Evolutionary conservation across 2,888 invertebrate species (phyloP).

Genomic region (Orchesella flavescens): DNA sequence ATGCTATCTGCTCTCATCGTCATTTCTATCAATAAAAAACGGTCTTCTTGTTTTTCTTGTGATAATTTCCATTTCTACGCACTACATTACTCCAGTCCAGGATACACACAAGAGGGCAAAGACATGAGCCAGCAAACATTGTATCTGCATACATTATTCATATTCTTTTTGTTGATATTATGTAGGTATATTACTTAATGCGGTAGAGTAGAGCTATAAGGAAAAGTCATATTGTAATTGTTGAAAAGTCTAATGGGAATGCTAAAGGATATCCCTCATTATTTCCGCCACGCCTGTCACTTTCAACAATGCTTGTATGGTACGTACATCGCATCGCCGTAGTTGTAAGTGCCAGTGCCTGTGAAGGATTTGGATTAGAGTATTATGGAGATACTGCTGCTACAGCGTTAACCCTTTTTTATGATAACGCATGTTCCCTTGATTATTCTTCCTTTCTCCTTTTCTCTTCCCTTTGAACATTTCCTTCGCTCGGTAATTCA

Average conservation of each 20-base stretch:
- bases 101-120: not conserved
- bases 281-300: conserved; percentile 70
- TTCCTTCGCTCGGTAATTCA: conserved; percentile 1
- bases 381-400: not conserved
- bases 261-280: conserved; percentile 69
- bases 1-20: not conserved
- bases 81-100: not conserved
- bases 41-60: not conserved
- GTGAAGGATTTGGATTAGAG: not conserved
- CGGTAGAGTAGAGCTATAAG: not conserved
- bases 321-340: too few relatives aligned
- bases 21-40: conserved; percentile 19
- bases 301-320: conserved; percentile 43
- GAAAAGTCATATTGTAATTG: conserved; percentile 38
- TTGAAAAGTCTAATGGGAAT: conserved; percentile 53
- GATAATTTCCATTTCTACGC: not conserved
- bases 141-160: not conserved
- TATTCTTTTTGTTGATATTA: not conserved
- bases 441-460: conserved; percentile 33
- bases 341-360: too few relatives aligned
- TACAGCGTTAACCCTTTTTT: conserved; percentile 30
- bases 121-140: not conserved
- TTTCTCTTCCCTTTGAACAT: conserved; percentile 8
- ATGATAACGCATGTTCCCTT: conserved; percentile 44
- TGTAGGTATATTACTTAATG: not conserved